phyloP scores from a whole-genome alignment of 53 echinoderm and acorn worm species.

The Henricia sp. region DNA sequence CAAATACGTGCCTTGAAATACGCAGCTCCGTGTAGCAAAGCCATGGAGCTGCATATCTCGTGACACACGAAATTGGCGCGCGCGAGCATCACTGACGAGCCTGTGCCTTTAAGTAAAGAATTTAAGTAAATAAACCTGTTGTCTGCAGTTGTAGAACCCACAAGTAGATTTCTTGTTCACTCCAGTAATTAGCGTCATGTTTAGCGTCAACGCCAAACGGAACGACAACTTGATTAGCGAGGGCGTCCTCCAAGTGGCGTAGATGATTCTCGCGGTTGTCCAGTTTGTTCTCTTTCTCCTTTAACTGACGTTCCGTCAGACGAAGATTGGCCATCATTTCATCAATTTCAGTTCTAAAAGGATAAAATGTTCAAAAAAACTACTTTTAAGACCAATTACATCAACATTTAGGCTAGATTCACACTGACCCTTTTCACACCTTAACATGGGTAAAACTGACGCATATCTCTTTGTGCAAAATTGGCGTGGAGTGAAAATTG shows the following conservation, averaged over 20 bases:
- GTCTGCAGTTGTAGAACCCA: conserved; percentile 65
- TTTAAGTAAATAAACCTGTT: conserved; percentile 7
- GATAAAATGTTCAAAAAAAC: too few relatives aligned
- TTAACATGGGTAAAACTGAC: too few relatives aligned
- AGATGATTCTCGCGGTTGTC: conserved; percentile 55
- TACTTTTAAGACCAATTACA: neutral
- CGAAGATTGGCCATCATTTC: conserved; percentile 47
- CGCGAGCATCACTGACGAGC: too few relatives aligned
- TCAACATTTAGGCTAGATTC: too few relatives aligned
- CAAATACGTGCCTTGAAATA: too few relatives aligned
- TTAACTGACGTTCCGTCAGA: conserved; percentile 44
- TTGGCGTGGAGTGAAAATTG: too few relatives aligned
- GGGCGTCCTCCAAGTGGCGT: conserved; percentile 58
- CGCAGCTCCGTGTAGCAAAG: too few relatives aligned
- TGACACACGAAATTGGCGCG: too few relatives aligned
- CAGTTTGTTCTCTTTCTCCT: conserved; percentile 53
- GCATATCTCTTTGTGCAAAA: too few relatives aligned
- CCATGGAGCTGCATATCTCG: too few relatives aligned
- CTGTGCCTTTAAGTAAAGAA: too few relatives aligned
- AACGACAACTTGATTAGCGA: conserved; percentile 42
- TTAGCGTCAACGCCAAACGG: conserved; percentile 51
- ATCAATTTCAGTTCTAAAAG: conserved; percentile 60
- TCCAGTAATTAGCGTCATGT: conserved; percentile 73
- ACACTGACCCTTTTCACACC: too few relatives aligned
- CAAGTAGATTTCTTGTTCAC: conserved; percentile 66